Evolutionary conservation across 2,888 invertebrate genomes (phyloP).

Genomic region (Drosophila borborema): DNA sequence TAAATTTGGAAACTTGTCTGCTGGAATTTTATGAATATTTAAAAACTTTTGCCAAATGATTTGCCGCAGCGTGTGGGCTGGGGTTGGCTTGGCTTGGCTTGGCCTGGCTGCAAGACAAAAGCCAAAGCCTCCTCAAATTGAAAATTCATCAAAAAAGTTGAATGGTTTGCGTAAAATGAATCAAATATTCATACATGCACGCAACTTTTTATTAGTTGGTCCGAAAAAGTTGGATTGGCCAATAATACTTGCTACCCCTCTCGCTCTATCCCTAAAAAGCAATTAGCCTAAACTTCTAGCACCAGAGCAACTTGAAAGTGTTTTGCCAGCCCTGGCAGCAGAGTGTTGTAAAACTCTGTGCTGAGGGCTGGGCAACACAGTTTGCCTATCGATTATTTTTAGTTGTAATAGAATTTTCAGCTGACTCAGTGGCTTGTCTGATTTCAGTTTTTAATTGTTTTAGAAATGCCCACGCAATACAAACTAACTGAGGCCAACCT

Average conservation of each 20-base stretch:
- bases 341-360: slow-evolving; percentile 8
- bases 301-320: slow-evolving; percentile 33
- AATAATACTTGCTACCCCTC: slow-evolving; percentile 53
- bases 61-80: slow-evolving; percentile 33
- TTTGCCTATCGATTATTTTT: slow-evolving; percentile 30
- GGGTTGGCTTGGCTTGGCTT: not conserved
- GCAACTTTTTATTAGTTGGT: slow-evolving; percentile 70
- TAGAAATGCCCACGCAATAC: slow-evolving; percentile 3
- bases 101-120: slow-evolving; percentile 56
- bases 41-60: slow-evolving; percentile 70
- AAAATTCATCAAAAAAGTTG: slow-evolving; percentile 82
- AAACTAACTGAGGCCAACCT: slow-evolving; percentile 7
- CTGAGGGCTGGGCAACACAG: slow-evolving; percentile 28
- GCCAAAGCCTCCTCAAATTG: slow-evolving; percentile 73
- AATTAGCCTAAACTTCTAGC: slow-evolving; percentile 58
- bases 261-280: slow-evolving; percentile 54
- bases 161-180: slow-evolving; percentile 64
- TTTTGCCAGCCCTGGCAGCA: not conserved
- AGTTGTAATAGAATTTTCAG: not conserved
- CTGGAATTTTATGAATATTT: slow-evolving; percentile 77
- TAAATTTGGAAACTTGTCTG: slow-evolving; percentile 71
- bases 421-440: not conserved
- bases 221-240: slow-evolving; percentile 71
- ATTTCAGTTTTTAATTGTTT: not conserved
- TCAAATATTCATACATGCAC: slow-evolving; percentile 77